Evolutionary conservation across 2,797 vertebrate genomes (phyloP), one percentile per base, ranked within the genome.

Genomic region (Dromococcyx pavoninus): DNA sequence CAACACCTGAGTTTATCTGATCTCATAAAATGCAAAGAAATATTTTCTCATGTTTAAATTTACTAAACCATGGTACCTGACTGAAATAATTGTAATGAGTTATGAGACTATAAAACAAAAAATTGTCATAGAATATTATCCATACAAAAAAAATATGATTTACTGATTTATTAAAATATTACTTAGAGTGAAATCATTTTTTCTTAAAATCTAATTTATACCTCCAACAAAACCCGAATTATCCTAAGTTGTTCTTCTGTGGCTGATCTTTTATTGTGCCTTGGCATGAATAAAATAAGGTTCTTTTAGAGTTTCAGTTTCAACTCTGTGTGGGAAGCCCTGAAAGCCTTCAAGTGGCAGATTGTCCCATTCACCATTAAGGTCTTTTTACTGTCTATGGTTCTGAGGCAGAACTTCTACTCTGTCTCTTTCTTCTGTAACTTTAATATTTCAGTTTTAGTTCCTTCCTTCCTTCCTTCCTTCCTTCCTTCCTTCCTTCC

Each of bases 1-100:
- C 23, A 86, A 28, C 46, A 90, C 7, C 25, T 56, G 22, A 12
- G 0, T 74, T 88, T 79, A 32, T 88, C 8, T 18, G 8, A 39
- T 61, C 35, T 80, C 58, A 32, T 62, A 73, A 54, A 19, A 56
- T 7, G 5, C 17, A 65, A 81, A 70, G 13, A 51, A 78, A 61
- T 56, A 37, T 27, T 62, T 85, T 65, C 53, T 66, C 3, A 44
- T n/a, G 17, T 37, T 88, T 88, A 85, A 23, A 61, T 79, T 76
- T 91, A 70, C 23, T 88, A 44, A 82, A 44, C 22, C 7, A 37
- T 43, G 57, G 6, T 60, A 44, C 7, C 6, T 48, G 13, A 66
- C 71, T 58, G 0, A 0, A 87, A 51, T 33, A 2, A 54, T 66
- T 70, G 19, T 58, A 58, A 43, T 3, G 43, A 75, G 7, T 28